These are phyloP conservation scores for Ciconia stormi DNA, from an alignment of 2,113 vertebrate species.

Conservation along the genomic window DNA sequence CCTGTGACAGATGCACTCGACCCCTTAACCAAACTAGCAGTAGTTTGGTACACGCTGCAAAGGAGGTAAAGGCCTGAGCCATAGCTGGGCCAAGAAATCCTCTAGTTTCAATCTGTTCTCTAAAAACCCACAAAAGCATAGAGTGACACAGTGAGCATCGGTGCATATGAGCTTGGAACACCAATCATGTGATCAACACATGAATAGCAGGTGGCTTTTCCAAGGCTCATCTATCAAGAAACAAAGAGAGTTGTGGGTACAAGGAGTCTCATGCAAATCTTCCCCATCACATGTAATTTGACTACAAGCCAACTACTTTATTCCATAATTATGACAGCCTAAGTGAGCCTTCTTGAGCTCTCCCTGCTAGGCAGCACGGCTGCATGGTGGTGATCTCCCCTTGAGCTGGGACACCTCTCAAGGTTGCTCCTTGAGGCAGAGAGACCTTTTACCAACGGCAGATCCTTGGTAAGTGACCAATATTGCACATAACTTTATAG, in stretches of 20 bases:
- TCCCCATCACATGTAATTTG: neutral
- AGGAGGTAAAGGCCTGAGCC: neutral
- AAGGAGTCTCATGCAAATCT: neutral
- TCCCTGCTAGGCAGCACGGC: too few relatives aligned
- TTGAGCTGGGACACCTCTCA: too few relatives aligned
- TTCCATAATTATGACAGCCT: too few relatives aligned
- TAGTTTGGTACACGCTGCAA: neutral
- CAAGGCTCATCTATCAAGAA: neutral
- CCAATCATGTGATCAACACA: accelerated
- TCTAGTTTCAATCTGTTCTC: neutral
- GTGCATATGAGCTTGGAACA: neutral
- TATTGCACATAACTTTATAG: too few relatives aligned
- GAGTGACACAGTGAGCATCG: accelerated
- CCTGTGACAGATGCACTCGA: neutral
- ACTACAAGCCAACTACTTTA: too few relatives aligned
- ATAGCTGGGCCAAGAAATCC: too few relatives aligned
- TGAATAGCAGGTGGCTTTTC: neutral
- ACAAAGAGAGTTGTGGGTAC: neutral
- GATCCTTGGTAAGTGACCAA: too few relatives aligned
- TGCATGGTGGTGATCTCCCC: too few relatives aligned
- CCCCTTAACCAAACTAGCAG: neutral
- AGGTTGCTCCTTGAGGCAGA: too few relatives aligned
- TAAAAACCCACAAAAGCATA: too few relatives aligned
- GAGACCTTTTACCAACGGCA: too few relatives aligned
- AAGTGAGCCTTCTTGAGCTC: too few relatives aligned